Evolutionary conservation across 23 tunicate species (phyloP).

Genomic region (Phallusia fumigata): DNA sequence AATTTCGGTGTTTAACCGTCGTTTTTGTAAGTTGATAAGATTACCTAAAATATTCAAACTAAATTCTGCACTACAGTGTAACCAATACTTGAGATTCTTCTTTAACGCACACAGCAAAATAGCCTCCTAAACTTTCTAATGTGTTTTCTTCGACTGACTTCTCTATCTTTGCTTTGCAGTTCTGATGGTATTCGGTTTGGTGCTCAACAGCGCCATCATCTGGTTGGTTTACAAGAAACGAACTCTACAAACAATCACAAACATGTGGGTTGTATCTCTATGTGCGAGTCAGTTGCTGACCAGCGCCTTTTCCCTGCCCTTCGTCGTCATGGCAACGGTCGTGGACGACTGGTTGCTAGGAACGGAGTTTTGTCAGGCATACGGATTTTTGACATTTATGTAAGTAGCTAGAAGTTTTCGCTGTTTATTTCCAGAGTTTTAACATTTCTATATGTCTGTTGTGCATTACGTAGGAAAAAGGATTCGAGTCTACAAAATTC

Average conservation of each 20-base stretch:
- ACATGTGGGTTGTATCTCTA: constrained; percentile 82
- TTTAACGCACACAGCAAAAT: too few relatives aligned
- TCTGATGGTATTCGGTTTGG: constrained; percentile 39
- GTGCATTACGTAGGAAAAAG: neutral
- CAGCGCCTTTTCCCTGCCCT: constrained; percentile 40
- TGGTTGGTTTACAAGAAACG: constrained; percentile 59
- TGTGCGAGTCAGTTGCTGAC: constrained; percentile 58
- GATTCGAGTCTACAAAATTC: neutral
- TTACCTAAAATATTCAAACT: too few relatives aligned
- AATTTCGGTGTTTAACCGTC: too few relatives aligned
- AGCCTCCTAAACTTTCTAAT: too few relatives aligned
- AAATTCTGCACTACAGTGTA: too few relatives aligned
- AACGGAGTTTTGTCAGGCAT: constrained; percentile 45
- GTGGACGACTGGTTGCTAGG: constrained; percentile 65
- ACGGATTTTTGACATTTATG: constrained; percentile 58
- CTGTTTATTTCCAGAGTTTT: too few relatives aligned
- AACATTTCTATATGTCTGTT: too few relatives aligned
- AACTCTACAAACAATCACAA: constrained; percentile 55
- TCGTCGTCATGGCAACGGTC: constrained; percentile 25
- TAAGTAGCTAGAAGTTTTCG: constrained; percentile 25
- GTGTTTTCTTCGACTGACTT: neutral
- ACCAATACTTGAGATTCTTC: too few relatives aligned
- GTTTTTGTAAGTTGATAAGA: too few relatives aligned
- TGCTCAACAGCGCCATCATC: constrained; percentile 50
- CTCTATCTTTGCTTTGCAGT: constrained; percentile 24